phyloP scores from a whole-genome alignment of 2,888 invertebrate species.

The Loripinus fragilis region DNA sequence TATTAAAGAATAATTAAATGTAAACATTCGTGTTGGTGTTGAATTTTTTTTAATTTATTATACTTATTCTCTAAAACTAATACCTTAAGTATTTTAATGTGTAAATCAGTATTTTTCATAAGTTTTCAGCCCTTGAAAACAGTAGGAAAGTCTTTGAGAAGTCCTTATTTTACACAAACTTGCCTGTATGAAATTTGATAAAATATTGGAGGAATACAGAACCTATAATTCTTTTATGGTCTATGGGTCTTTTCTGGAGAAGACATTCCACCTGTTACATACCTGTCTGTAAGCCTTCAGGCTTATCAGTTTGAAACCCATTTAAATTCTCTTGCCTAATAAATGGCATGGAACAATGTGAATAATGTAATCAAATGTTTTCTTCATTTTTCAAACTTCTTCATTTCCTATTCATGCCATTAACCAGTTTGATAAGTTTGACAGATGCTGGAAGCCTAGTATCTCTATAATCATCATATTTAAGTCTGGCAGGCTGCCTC shows the following conservation, averaged over 20 bases:
- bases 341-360: not conserved
- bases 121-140: too few species aligned
- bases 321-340: not conserved
- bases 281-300: not conserved
- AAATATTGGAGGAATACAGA: too few species aligned
- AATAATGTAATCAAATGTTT: not conserved
- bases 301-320: slow-evolving; percentile 4
- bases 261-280: not conserved
- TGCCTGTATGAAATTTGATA: too few species aligned
- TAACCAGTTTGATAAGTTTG: not conserved
- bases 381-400: not conserved
- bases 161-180: too few species aligned
- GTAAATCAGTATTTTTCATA: too few species aligned
- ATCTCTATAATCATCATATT: slow-evolving; percentile 6
- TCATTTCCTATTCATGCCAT: not conserved
- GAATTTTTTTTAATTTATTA: too few species aligned
- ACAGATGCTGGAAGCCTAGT: not conserved
- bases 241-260: not conserved
- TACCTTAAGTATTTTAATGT: too few species aligned
- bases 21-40: too few species aligned
- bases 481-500: not conserved
- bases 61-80: too few species aligned
- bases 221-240: too few species aligned
- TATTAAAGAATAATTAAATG: too few species aligned
- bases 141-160: too few species aligned